Conservation (phyloP, 2,113 vertebrate species). For the Oophaga pumilio region DNA sequence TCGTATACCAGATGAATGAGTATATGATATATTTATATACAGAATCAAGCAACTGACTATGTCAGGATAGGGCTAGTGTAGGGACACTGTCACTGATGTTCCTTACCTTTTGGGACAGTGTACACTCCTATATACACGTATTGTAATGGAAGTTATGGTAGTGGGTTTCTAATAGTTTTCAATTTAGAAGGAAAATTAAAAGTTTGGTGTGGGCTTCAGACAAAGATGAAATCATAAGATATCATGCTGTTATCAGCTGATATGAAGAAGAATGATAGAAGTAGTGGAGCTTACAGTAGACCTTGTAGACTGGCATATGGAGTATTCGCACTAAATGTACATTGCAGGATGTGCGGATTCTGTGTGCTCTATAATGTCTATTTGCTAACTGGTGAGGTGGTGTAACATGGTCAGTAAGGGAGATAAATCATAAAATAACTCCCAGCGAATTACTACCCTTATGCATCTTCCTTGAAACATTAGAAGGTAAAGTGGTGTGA, state of each 20-base stretch:
- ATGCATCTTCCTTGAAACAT: background rate
- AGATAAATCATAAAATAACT: background rate
- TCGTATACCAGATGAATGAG: background rate
- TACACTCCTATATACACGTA: background rate
- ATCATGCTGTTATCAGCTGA: background rate
- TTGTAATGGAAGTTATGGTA: background rate
- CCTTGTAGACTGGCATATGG: background rate
- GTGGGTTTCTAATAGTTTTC: background rate
- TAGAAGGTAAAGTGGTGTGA: background rate
- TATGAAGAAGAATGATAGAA: background rate
- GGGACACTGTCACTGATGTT: background rate
- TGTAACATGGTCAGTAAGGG: background rate
- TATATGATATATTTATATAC: background rate
- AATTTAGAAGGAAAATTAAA: background rate
- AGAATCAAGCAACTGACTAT: background rate
- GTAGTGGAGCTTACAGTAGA: background rate
- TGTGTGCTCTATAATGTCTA: background rate
- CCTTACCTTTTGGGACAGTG: background rate
- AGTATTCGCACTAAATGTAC: background rate
- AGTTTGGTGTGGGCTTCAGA: background rate
- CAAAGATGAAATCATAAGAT: background rate
- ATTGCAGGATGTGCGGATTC: background rate
- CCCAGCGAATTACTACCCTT: background rate
- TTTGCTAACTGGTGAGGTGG: background rate
- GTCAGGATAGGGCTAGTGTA: background rate